Base-by-base conservation (phyloP, 2,113 vertebrate genomes). In the Garra rufa region DNA sequence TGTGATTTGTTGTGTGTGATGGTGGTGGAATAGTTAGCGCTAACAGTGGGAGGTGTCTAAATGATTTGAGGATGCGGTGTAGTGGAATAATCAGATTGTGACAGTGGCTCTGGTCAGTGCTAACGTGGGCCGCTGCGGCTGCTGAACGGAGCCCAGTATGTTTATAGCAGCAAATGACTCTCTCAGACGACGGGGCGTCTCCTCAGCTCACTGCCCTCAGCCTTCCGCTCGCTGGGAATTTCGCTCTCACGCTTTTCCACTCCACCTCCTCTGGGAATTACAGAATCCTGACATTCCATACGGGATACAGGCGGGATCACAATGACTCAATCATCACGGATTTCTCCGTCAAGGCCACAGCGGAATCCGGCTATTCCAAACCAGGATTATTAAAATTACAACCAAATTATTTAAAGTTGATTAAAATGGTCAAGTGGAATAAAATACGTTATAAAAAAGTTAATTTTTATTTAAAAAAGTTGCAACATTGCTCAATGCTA, bases 141-240 rank as follows among this genome's bases (percentile, higher is more conserved):
- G 48, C 48, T 19, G 50, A 21, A 34, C 9, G 4, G 63, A 30
- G 28, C 15, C 3, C 63, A 1, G 28, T 55, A 2, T 76, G 75
- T 14, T 38, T 57, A 57, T 21, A n/a, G 75, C 75, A 38, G 19
- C 13, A 76, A 13, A 26, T 78, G 43, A 71, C 34, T 65, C 30
- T 63, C 10, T 19, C 15, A 78, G 65, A 61, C 76, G 61, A 70
- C 76, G n/a, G 73, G 77, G 48, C 57, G 84, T 83, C 69, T 82
- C 11, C 59, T 81, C 50, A 52, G 59, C 21, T 83, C 44, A 79
- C 50, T 44, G 63, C 59, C 24, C 19, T 7, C n/a, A 73, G 80
- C 44, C 21, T 79, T 79, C 65, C 19, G 19, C 30, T 71, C 52
- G 13, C 21, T 38, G 50, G 75, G 75, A 41, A 76, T 76, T 6